Evolutionary conservation across 2,113 vertebrate species (phyloP).

Genomic region (Trogon surrucura): DNA sequence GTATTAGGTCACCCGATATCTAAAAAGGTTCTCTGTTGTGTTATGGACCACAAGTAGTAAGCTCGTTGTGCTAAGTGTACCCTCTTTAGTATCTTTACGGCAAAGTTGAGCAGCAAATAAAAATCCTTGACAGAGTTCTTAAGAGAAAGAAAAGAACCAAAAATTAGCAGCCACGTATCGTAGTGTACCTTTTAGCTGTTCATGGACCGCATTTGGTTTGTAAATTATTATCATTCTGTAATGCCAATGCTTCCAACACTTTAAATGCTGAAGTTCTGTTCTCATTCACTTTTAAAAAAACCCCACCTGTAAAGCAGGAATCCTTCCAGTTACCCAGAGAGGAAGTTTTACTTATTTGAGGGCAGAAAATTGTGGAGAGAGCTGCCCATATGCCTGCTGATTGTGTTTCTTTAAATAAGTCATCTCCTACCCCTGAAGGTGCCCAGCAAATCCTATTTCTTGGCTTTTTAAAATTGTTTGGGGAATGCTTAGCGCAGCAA

Average conservation of each 20-base stretch:
- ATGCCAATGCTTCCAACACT: neutral
- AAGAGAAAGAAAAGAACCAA: neutral
- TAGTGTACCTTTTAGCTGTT: neutral
- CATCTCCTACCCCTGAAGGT: neutral
- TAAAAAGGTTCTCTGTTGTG: neutral
- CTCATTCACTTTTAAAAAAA: neutral
- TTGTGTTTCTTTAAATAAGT: neutral
- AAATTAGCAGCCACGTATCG: neutral
- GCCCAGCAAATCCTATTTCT: constrained; percentile 39
- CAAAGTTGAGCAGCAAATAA: neutral
- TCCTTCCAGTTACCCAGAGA: neutral
- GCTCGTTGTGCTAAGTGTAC: neutral
- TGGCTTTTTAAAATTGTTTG: constrained; percentile 11
- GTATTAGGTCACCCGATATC: neutral
- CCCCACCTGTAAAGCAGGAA: neutral
- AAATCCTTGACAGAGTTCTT: neutral
- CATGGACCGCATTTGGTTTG: too few relatives aligned
- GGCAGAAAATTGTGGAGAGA: neutral
- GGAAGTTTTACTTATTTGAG: constrained; percentile 19
- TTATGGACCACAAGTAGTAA: neutral
- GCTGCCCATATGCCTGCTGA: neutral
- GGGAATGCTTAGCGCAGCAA: neutral
- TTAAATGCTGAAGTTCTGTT: neutral
- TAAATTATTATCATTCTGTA: neutral
- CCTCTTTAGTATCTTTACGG: neutral